phyloP scores from a whole-genome alignment of 2,113 vertebrate species.

The Sinocyclocheilus anophthalmus region DNA sequence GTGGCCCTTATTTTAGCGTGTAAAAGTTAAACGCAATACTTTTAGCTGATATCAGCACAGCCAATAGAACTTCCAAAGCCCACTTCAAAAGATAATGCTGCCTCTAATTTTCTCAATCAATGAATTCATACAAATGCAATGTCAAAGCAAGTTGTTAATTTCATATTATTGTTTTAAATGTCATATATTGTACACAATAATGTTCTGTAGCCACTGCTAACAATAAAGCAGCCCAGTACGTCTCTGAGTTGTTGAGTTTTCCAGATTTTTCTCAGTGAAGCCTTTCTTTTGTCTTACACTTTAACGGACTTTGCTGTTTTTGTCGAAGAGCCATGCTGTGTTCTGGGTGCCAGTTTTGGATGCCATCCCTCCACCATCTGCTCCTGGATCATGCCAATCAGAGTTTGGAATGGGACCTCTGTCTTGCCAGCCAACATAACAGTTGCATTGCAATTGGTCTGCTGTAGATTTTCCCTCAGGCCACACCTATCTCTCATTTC shows the following conservation, averaged over 20 bases:
- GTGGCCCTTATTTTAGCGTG: conserved; percentile 53
- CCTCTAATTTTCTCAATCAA: conserved; percentile 10
- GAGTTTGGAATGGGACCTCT: conserved; percentile 58
- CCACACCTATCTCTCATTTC: conserved; percentile 46
- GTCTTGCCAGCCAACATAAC: conserved; percentile 52
- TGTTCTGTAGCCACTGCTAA: background rate
- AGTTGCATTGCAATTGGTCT: conserved; percentile 49
- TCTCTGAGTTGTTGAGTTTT: conserved; percentile 7
- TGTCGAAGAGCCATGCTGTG: conserved; percentile 35
- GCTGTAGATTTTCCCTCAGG: conserved; percentile 46
- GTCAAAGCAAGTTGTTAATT: background rate
- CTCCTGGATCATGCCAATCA: conserved; percentile 64
- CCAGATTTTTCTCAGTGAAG: background rate
- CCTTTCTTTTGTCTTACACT: conserved; percentile 39
- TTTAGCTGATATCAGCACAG: conserved; percentile 38
- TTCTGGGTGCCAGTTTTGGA: conserved; percentile 66
- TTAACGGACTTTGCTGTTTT: conserved; percentile 49
- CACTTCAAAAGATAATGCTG: conserved; percentile 6
- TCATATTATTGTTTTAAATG: background rate
- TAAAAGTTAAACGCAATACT: conserved; percentile 47
- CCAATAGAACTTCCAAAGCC: background rate
- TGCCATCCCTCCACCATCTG: conserved; percentile 71
- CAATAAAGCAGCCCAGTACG: background rate
- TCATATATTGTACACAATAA: background rate
- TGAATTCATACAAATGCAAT: background rate